phyloP scores from a whole-genome alignment of 2,113 vertebrate genomes.

The Nycticebus coucang region DNA sequence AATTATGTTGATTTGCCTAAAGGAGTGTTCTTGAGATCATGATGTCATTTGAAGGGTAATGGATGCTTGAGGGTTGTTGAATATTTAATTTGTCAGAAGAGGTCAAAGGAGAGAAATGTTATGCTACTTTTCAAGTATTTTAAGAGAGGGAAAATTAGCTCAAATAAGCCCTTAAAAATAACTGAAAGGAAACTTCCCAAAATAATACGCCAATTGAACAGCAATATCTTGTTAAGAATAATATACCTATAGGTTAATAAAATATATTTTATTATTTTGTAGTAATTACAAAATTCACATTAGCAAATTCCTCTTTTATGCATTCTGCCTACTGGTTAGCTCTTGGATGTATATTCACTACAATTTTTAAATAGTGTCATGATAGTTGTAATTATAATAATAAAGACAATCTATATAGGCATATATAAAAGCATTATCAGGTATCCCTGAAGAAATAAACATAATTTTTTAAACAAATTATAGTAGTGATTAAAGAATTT shows the following conservation, averaged over 20 bases:
- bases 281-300: background rate
- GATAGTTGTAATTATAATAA: background rate
- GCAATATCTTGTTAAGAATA: background rate
- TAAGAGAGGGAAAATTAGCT: constrained; percentile 34
- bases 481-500: background rate
- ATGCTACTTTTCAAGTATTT: constrained; percentile 50
- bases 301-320: background rate
- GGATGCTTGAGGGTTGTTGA: constrained; percentile 50
- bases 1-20: constrained; percentile 61
- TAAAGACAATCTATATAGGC: background rate
- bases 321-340: background rate
- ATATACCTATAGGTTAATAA: background rate
- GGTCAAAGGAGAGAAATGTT: constrained; percentile 49
- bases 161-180: constrained; percentile 29
- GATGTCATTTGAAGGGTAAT: constrained; percentile 61
- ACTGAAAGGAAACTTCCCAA: background rate
- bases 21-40: constrained; percentile 25
- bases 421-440: background rate
- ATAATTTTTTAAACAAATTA: background rate
- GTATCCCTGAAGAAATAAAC: background rate
- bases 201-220: background rate
- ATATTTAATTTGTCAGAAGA: constrained; percentile 68
- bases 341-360: background rate
- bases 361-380: background rate
- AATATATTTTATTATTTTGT: background rate